Conservation (phyloP, 2,888 invertebrate species). For the Drosophila subsilvestris region DNA sequence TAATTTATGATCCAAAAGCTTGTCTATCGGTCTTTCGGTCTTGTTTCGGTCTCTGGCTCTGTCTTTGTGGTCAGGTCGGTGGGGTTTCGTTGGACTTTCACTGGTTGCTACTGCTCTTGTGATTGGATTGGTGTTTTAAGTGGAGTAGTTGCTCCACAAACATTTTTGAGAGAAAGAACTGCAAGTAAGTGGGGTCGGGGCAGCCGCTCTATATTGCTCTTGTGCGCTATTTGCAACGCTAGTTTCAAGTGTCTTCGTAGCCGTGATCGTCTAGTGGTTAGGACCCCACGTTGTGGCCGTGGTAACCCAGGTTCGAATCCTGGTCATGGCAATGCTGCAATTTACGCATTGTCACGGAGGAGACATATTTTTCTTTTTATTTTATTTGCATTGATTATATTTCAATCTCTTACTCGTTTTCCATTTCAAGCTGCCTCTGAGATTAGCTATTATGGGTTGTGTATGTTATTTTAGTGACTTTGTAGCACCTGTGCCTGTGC, state of each 20-base stretch:
- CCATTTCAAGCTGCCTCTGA: background rate
- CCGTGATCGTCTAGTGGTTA: constrained; percentile 83
- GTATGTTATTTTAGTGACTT: background rate
- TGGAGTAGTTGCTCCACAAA: constrained; percentile 45
- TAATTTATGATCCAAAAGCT: constrained; percentile 75
- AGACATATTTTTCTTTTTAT: constrained; percentile 21
- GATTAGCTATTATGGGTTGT: background rate
- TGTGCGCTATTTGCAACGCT: constrained; percentile 20
- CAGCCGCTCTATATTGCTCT: constrained; percentile 1
- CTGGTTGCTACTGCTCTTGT: constrained; percentile 44
- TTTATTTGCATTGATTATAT: background rate
- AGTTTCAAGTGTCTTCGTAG: constrained; percentile 66
- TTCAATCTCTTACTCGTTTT: background rate
- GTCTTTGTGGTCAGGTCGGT: background rate
- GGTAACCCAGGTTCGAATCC: constrained; percentile 82
- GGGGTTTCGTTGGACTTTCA: constrained; percentile 58
- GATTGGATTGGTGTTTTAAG: constrained; percentile 37
- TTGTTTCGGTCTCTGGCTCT: constrained; percentile 11
- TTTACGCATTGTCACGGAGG: constrained; percentile 69
- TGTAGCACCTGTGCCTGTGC: constrained; percentile 58
- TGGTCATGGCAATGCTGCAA: constrained; percentile 80
- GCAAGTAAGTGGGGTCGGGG: constrained; percentile 24
- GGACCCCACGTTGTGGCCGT: constrained; percentile 82
- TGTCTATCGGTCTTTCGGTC: constrained; percentile 64
- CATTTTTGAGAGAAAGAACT: constrained; percentile 42